Percentiles rank a stretch among this genome's conserved stretches.
These are phyloP conservation scores for Smittia sp. DNA, from an alignment of 2,888 invertebrate genomes.

Conservation along the genomic window DNA sequence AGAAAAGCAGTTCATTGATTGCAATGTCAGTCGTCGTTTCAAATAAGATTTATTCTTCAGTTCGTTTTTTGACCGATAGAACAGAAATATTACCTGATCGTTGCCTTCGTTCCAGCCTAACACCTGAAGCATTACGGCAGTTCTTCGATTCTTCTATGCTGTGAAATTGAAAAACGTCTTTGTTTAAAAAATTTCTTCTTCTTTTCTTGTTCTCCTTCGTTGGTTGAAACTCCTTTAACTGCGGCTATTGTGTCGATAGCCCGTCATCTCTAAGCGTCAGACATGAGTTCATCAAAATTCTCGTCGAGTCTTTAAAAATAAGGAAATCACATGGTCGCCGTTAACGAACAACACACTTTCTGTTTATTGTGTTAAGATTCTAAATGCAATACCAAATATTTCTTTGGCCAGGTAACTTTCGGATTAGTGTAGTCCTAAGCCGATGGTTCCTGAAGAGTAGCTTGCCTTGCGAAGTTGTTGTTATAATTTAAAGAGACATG, in stretches of 20 bases:
- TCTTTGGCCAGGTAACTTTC: neutral
- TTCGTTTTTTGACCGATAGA: conserved; percentile 12
- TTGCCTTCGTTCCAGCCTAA: conserved; percentile 9
- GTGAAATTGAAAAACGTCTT: conserved; percentile 6
- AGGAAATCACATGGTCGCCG: conserved; percentile 26
- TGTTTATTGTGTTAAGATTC: conserved; percentile 16
- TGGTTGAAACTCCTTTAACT: conserved; percentile 3
- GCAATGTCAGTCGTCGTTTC: conserved; percentile 19
- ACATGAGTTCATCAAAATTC: conserved; percentile 6
- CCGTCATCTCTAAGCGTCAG: neutral
- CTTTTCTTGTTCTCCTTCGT: neutral
- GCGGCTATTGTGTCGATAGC: neutral
- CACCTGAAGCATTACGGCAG: conserved; percentile 29
- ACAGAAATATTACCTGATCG: conserved; percentile 35
- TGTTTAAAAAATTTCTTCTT: neutral
- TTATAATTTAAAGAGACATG: too few relatives aligned
- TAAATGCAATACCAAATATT: neutral
- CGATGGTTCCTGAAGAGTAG: too few relatives aligned
- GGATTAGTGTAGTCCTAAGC: too few relatives aligned
- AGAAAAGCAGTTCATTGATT: conserved; percentile 22
- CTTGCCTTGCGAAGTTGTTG: too few relatives aligned
- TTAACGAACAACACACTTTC: neutral
- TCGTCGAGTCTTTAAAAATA: neutral
- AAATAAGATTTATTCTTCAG: conserved; percentile 16
- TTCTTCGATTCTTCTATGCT: neutral